Evolutionary conservation across 2,113 vertebrate species (phyloP), one percentile per base, ranked within the genome.

Genomic region (Chloropsis hardwickii): DNA sequence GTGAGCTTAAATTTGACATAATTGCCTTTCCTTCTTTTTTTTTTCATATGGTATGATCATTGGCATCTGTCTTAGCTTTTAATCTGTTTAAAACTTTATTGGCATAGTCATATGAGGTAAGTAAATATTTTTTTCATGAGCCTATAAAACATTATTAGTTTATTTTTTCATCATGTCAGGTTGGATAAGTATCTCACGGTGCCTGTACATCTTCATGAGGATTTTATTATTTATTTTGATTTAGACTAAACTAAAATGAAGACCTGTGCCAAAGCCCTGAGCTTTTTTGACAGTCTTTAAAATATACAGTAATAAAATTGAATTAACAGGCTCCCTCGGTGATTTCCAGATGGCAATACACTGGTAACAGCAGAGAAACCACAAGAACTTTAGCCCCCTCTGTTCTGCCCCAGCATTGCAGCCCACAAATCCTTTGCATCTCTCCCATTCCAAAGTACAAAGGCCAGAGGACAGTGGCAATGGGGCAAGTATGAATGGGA

Each of bases 171-270:
- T 92, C 17, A 11, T 90, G 95, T 90, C 94, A 95, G 61, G 48
- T 90, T 90, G 88, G 72, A 56, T 83, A 94, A 92, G 79, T 92
- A 93, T 76, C 81, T 95, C 77, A 53, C 6, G 28, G 88, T 65
- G 92, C 86, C 96, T 96, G 95, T 95, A 93, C 95, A 96, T 96
- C 94, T 96, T 97, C 95, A 94, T 81, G 86, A 92, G 53, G 37
- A 86, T 94, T 96, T 97, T 96, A 96, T 91, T 96, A 86, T 96
- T 93, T 96, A 94, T 96, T 97, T 96, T 95, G 94, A 96, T 96
- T 90, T 96, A 96, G 69, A 72, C 90, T 96, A 95, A 97, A 96
- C 93, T 92, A 91, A 96, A 94, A 88, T 2, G 19, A 95, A 95
- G 92, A 77, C 64, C 71, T 71, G 71, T 88, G 79, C 94, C 60